phyloP scores from a whole-genome alignment of 2,113 vertebrate genomes.

The Ammospiza nelsoni region DNA sequence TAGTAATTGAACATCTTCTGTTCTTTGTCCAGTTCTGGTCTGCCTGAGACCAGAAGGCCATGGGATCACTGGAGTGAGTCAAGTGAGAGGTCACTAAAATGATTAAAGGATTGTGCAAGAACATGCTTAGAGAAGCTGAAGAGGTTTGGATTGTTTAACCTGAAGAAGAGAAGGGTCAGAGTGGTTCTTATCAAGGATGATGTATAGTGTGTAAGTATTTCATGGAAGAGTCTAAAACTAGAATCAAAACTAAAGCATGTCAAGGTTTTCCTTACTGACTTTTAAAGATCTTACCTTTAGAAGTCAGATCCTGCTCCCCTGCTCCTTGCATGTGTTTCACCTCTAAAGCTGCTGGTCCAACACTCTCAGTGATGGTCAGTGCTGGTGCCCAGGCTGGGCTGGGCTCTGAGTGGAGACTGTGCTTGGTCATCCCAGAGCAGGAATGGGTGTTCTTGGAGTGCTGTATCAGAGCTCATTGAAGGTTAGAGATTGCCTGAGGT shows the following conservation, averaged over 20 bases:
- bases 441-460: neutral
- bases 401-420: neutral
- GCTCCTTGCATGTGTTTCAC: neutral
- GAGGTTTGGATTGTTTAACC: neutral
- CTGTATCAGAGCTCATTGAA: neutral
- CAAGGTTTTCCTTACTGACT: neutral
- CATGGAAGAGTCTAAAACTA: neutral
- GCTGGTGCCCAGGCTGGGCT: neutral
- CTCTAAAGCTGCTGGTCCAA: neutral
- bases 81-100: neutral
- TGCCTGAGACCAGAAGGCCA: neutral
- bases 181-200: neutral
- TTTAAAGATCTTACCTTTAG: neutral
- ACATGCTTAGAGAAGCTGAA: neutral
- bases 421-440: neutral
- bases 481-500: neutral
- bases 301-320: neutral
- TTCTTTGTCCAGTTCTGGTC: neutral
- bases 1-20: neutral
- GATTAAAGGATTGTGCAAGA: neutral
- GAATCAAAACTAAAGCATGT: neutral
- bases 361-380: neutral
- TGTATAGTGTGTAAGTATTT: neutral
- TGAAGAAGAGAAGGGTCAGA: neutral
- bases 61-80: neutral